These are phyloP conservation scores for Gymnothorax javanicus DNA, from an alignment of 2,797 vertebrate species.

Conservation along the genomic window DNA sequence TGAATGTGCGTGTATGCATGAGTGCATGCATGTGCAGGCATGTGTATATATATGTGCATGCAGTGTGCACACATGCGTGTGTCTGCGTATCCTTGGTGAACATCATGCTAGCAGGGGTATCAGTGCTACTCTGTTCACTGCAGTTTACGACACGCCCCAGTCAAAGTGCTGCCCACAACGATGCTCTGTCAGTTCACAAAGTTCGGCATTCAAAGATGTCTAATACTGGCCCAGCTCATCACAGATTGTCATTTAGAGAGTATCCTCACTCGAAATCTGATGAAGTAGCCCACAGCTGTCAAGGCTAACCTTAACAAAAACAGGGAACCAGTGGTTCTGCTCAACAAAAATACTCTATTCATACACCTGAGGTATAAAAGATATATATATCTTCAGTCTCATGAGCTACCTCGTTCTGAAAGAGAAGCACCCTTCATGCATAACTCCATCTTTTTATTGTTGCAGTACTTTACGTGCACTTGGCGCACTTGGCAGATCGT, in stretches of 20 bases:
- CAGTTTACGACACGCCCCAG: conserved; percentile 28
- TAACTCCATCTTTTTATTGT: too few relatives aligned
- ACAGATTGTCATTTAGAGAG: conserved; percentile 42
- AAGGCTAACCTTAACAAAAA: background rate
- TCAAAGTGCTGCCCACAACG: background rate
- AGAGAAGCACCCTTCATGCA: background rate
- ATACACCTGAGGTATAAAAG: background rate
- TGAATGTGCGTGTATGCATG: background rate
- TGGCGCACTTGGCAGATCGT: background rate
- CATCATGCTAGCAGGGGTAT: background rate
- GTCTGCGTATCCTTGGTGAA: background rate
- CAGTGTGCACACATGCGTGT: too few relatives aligned
- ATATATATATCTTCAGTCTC: background rate
- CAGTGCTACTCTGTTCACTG: conserved; percentile 32
- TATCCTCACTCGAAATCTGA: background rate
- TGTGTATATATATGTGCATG: background rate
- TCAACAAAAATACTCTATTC: background rate
- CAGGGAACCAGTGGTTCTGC: background rate
- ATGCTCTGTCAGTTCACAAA: background rate
- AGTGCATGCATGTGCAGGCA: background rate
- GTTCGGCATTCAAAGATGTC: background rate
- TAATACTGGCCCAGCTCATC: conserved; percentile 27
- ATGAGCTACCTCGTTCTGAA: background rate
- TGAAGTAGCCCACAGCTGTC: background rate
- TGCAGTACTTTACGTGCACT: background rate